A percentile compares a stretch with the other conserved stretches of the same genome.
Evolutionary conservation across 2,113 vertebrate genomes (phyloP).

Genomic region (Cavia porcellus): DNA sequence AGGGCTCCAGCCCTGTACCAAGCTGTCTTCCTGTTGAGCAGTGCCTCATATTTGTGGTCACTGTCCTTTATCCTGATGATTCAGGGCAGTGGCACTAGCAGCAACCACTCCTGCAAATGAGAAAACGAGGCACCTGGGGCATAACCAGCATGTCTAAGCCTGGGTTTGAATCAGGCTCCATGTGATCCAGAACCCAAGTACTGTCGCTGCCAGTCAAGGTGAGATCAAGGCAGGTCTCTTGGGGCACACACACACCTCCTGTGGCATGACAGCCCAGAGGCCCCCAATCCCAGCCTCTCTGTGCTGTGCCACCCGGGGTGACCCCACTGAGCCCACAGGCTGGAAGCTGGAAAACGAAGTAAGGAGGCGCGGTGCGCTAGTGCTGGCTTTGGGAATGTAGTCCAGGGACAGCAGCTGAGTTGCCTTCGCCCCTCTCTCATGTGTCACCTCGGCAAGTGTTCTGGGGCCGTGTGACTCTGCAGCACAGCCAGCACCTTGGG

Average conservation of each 20-base stretch:
- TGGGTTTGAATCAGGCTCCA: not conserved
- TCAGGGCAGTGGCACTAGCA: not conserved
- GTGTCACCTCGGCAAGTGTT: not conserved
- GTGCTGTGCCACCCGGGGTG: accelerated
- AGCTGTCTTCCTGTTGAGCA: accelerated
- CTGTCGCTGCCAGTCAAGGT: not conserved
- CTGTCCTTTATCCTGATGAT: not conserved
- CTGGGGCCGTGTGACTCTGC: not conserved
- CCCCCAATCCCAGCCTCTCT: not conserved
- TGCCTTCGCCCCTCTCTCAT: not conserved
- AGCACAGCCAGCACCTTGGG: not conserved
- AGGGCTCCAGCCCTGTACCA: not conserved
- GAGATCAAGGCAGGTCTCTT: not conserved
- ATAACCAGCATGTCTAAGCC: accelerated
- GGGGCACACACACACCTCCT: accelerated
- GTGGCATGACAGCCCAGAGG: not conserved
- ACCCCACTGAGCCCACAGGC: not conserved
- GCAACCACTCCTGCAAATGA: not conserved
- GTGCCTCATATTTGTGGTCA: not conserved
- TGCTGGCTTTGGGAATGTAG: not conserved
- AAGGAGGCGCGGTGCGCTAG: not conserved
- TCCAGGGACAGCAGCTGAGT: not conserved
- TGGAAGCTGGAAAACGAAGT: accelerated
- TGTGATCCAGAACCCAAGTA: not conserved
- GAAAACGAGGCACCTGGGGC: not conserved